Evolutionary conservation across 1,140 invertebrate species (phyloP).

Genomic region (Anastrepha ludens): DNA sequence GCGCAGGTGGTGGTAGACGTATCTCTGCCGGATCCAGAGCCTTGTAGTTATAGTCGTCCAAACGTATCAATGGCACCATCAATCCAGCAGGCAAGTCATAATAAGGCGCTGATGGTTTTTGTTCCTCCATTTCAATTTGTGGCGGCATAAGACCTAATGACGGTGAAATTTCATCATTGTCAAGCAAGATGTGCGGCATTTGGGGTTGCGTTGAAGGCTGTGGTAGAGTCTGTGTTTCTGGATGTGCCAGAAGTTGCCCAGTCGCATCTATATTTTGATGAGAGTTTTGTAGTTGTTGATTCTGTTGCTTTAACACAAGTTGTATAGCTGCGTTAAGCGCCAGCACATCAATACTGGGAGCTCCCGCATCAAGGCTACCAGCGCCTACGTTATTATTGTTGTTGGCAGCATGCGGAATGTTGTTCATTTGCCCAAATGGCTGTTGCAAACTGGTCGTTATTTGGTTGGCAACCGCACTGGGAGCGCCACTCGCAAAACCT

Average conservation of each 20-base stretch:
- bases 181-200: slow-evolving; percentile 43
- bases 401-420: slow-evolving; percentile 53
- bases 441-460: slow-evolving; percentile 60
- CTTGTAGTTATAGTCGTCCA: slow-evolving; percentile 93
- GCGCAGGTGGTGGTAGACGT: slow-evolving; percentile 92
- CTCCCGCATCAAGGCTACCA: slow-evolving; percentile 58
- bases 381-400: slow-evolving; percentile 30
- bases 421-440: slow-evolving; percentile 59
- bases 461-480: not conserved
- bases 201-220: slow-evolving; percentile 6
- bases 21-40: slow-evolving; percentile 92
- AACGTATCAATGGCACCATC: slow-evolving; percentile 91
- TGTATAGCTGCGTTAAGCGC: slow-evolving; percentile 70
- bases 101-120: slow-evolving; percentile 94
- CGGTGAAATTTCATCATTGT: slow-evolving; percentile 33
- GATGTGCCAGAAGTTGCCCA: not conserved
- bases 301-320: slow-evolving; percentile 68
- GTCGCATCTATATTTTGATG: slow-evolving; percentile 14
- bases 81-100: slow-evolving; percentile 96
- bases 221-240: not conserved
- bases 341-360: slow-evolving; percentile 64
- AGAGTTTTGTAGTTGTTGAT: slow-evolving; percentile 59
- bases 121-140: slow-evolving; percentile 75
- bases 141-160: slow-evolving; percentile 58
- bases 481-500: slow-evolving; percentile 79